phyloP scores from a whole-genome alignment of 1,140 invertebrate species.

The Caerostris darwini region DNA sequence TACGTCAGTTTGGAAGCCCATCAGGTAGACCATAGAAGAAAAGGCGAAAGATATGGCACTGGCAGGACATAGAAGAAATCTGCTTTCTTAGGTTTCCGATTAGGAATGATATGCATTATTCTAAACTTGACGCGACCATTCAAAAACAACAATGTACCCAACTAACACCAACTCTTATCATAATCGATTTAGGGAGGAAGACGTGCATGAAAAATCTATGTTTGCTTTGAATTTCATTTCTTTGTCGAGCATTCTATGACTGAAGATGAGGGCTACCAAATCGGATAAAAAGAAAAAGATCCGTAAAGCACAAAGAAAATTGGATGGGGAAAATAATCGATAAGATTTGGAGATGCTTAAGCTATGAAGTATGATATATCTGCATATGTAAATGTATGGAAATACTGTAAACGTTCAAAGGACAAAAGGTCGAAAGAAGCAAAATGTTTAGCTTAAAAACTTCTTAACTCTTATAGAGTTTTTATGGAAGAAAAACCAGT shows the following conservation, averaged over 20 bases:
- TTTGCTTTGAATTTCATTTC: conserved; percentile 60
- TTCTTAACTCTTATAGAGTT: conserved; percentile 9
- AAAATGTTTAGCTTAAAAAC: conserved; percentile 17
- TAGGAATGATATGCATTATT: conserved; percentile 29
- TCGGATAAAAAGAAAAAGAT: conserved; percentile 23
- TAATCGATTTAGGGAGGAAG: conserved; percentile 64
- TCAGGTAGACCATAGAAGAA: conserved; percentile 4
- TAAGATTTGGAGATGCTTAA: conserved; percentile 3
- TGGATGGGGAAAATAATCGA: conserved; percentile 57
- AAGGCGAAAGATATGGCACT: conserved; percentile 17
- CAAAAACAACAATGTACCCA: conserved; percentile 48
- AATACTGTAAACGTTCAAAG: conserved; percentile 41
- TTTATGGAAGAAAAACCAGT: neutral
- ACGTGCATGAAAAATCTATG: conserved; percentile 52
- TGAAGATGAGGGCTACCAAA: conserved; percentile 11
- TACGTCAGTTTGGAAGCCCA: conserved; percentile 7
- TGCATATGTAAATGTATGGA: conserved; percentile 65
- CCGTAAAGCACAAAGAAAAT: neutral
- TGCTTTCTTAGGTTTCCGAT: conserved; percentile 17
- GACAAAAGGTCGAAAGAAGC: conserved; percentile 47
- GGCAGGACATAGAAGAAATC: conserved; percentile 23
- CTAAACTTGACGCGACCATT: neutral
- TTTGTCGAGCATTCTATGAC: neutral
- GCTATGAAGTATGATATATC: conserved; percentile 24
- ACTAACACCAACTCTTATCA: conserved; percentile 55